Base-by-base conservation (phyloP, 37 sponge, comb jelly and placozoan genomes). In the Chondrosia reniformis region DNA sequence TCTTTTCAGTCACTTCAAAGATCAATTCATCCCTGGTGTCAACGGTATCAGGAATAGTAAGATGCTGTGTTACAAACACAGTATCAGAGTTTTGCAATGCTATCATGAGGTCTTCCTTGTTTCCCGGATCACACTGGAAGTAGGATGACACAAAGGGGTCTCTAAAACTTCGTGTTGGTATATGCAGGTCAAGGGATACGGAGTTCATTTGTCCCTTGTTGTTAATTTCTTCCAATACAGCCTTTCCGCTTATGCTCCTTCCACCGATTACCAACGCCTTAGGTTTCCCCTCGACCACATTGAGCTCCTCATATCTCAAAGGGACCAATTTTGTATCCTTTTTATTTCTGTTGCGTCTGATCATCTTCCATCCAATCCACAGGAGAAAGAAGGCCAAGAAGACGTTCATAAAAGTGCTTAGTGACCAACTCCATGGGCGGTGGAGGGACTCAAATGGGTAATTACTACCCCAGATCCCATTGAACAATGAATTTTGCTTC, bases 401-500 rank as follows among this genome's bases (percentile, higher is more conserved):
- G 24, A 91, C 1, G 74, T 91, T 91, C 31, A n/a, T 38, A 59
- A 80, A 76, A 27, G 81, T 76, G 54, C 84, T 83, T 45, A 91
- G 63, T 4, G 66, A n/a, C 91, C 91, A 91, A 57, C 91, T 91
- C 87, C 86, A 86, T 1, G 91, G 91, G 0, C 91, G 83, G 65
- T 91, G 86, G 52, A 91, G 73, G 0, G 59, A 4, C 84, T 91
- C 77, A 45, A 79, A 86, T 3, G 87, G 87, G 41, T 83, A 80
- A 24, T 91, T 84, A 5, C 59, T 28, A 1, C 79, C 49, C 21
- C 49, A 1, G 22, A 76, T 57, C 2, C 30, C 17, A 0, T 33
- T 37, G 33, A 40, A 42, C 33, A 33, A 37, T 17, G 22, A 44
- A 34, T 24, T 2, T 6, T 63, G 80, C 46, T 78, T 37, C 66